Percentiles rank a stretch among this genome's conserved stretches.
These are phyloP conservation scores for Strigops habroptila DNA, from an alignment of 2,113 vertebrate genomes.

Conservation along the genomic window DNA sequence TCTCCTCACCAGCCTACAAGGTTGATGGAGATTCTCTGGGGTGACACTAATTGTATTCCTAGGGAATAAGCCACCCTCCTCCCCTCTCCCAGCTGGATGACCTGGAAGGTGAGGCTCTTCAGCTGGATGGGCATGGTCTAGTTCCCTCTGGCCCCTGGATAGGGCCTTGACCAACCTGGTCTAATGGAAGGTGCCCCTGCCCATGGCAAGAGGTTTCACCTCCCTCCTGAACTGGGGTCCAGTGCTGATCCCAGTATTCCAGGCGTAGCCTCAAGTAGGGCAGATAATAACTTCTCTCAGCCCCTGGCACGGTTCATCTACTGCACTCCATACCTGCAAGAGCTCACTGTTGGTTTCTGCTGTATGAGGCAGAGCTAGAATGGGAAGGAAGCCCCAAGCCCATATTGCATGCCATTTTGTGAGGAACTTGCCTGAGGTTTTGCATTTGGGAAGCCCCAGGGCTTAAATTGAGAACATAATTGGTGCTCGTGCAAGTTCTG, in stretches of 20 bases:
- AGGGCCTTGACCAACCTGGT: background rate
- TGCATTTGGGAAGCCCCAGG: slow-evolving; percentile 24
- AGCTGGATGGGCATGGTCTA: background rate
- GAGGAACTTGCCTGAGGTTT: slow-evolving; percentile 48
- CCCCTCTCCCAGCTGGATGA: background rate
- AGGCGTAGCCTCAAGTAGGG: background rate
- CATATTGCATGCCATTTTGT: background rate
- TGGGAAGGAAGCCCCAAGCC: background rate
- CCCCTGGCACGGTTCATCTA: background rate
- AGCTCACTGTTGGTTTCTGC: background rate
- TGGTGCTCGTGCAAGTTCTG: background rate
- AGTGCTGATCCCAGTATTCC: background rate
- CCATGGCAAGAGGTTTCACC: background rate
- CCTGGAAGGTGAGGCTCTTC: background rate
- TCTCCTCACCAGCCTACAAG: background rate
- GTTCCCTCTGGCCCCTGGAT: background rate
- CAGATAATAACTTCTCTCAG: background rate
- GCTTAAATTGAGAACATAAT: background rate
- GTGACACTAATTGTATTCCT: background rate
- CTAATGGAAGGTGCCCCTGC: background rate
- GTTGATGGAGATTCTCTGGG: background rate
- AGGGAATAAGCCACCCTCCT: background rate
- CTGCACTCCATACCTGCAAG: background rate
- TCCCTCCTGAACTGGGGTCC: background rate
- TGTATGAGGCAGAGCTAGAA: background rate